Evolutionary conservation across 2,797 vertebrate species (phyloP).

Genomic region (Galaxias olidus): DNA sequence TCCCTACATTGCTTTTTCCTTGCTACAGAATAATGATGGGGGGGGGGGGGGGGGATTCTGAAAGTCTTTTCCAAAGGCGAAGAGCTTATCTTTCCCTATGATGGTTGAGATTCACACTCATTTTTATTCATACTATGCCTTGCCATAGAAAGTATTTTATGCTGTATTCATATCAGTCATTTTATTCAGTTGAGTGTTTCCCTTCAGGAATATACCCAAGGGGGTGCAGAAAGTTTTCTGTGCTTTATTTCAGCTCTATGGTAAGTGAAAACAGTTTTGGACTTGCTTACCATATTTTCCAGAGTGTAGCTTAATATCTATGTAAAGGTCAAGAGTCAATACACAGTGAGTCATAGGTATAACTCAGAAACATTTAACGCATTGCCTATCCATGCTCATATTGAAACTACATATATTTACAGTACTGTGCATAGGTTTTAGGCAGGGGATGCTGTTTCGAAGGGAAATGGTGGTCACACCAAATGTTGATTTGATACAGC

Average conservation of each 20-base stretch:
- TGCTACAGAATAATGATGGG: too few relatives aligned
- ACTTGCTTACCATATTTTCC: neutral
- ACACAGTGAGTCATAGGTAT: slow-evolving; percentile 40
- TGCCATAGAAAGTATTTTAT: slow-evolving; percentile 35
- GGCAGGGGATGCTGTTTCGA: too few relatives aligned
- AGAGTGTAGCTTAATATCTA: slow-evolving; percentile 14
- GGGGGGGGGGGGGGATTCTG: neutral
- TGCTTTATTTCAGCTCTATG: slow-evolving; percentile 5
- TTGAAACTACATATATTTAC: neutral
- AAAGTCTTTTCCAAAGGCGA: neutral
- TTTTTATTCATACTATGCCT: slow-evolving; percentile 20
- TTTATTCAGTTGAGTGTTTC: slow-evolving; percentile 1
- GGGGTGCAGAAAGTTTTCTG: neutral
- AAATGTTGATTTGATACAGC: too few relatives aligned
- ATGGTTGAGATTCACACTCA: slow-evolving; percentile 10
- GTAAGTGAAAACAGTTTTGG: neutral
- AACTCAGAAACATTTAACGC: neutral
- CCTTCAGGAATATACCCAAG: slow-evolving; percentile 8
- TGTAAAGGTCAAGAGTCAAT: slow-evolving; percentile 50
- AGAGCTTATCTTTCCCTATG: slow-evolving; percentile 5
- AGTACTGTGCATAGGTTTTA: too few relatives aligned
- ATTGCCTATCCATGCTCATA: slow-evolving; percentile 27
- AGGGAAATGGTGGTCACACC: too few relatives aligned
- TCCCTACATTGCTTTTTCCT: neutral
- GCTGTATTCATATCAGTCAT: slow-evolving; percentile 11